Base-by-base conservation (phyloP, 2,113 vertebrate genomes). In the Gallinago undulata region DNA sequence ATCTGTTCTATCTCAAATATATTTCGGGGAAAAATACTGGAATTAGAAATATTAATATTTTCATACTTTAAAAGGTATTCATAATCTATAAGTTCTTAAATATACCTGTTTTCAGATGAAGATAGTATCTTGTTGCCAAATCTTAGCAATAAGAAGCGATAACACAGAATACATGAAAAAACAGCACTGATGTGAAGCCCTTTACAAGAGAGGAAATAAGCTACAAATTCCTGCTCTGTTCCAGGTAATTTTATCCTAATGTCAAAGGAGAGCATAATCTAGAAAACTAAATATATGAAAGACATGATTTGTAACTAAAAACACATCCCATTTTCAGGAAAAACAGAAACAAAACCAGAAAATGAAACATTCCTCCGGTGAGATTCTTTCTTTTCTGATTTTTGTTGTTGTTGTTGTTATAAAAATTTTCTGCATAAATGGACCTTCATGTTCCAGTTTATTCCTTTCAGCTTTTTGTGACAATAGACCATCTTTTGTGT, bases 401-500 rank as follows among this genome's bases (percentile, higher is more conserved):
- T 13, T 8, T 41, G 9, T 41, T 43, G 0, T 45, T 74, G 9
- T 19, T 79, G 7, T 45, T 83, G 5, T 43, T 90, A 30, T 4
- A 77, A 86, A 41, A 47, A 8, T 64, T 78, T n/a, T 47, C 56
- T 69, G 43, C 12, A 7, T 72, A 45, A 67, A 35, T 35, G 19
- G 43, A 50, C 23, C 25, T 55, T 70, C 19, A 10, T 60, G 16
- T 73, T 85, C 64, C 47, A 74, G 8, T 78, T 81, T 69, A 87
- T 39, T 9, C 31, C 23, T 77, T 69, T 74, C 45, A 74, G 19
- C 23, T 67, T 10, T 63, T 75, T 60, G 18, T 76, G 50, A 53
- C 33, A 53, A 30, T 2, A 64, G n/a, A 35, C 17, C 37, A 43
- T 56, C 16, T 43, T 89, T 89, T 35, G 10, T 0, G 0, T 11